Evolutionary conservation across 1,140 invertebrate genomes (phyloP), one percentile per base, ranked within the genome.

Genomic region (Diachasmimorpha longicaudata): DNA sequence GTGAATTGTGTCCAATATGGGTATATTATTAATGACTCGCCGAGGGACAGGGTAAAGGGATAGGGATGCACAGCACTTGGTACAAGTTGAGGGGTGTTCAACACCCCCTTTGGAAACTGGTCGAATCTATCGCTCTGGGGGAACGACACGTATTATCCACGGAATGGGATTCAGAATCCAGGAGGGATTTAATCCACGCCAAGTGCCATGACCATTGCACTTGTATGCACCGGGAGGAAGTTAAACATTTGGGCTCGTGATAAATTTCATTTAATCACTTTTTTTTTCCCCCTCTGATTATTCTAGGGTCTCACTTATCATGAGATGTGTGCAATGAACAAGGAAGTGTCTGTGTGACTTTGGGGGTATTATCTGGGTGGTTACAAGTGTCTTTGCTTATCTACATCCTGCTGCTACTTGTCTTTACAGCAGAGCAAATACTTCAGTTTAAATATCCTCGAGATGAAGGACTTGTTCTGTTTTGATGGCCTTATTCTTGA

Each of bases 1-100:
- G 87, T 89, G 88, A 88, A 89, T 89, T 89, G 88, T 89, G 88
- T 89, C 87, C 88, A 89, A 89, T 89, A 89, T 89, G 88, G 87
- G 88, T 89, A 86, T 89, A 89, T 89, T 89, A 89, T 89, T 89
- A 89, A 89, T 89, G 87, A 85, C 81, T 82, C 82, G 81, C 58
- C 80, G 82, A 84, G 84, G 84, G 87, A 85, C 85, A 86, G 84
- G 83, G 83, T 82, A 78, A 42, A 82, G 80, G 79, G 16, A 52
- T n/a, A 52, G 82, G 71, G 66, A 23, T 69, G 63, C 63, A 36
- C 13, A 72, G 80, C 79, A 81, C 78, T 81, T 81, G 78, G 74
- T 25, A 70, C 46, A 58, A 63, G 58, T 68, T 80, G 79, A 78
- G 77, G 80, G 82, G 84, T 83, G 82, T 87, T 85, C 85, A 83